phyloP scores from a whole-genome alignment of 2,113 vertebrate species.

The Ciconia boyciana region DNA sequence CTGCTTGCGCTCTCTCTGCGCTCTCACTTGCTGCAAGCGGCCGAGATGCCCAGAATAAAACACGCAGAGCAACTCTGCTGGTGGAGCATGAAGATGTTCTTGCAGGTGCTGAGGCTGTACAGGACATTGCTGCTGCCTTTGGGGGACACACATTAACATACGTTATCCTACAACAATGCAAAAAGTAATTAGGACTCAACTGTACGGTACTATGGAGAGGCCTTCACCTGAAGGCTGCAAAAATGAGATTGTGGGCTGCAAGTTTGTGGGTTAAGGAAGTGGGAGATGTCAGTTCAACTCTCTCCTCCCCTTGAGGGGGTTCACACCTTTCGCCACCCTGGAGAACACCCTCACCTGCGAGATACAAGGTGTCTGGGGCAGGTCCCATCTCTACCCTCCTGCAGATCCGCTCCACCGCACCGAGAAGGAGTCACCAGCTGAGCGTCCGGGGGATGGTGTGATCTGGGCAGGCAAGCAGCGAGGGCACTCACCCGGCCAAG shows the following conservation, averaged over 20 bases:
- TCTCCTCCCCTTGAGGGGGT: neutral
- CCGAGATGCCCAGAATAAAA: neutral
- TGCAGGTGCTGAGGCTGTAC: neutral
- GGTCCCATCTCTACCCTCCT: neutral
- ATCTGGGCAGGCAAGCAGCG: fast-evolving
- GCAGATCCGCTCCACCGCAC: fast-evolving
- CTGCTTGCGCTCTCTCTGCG: neutral
- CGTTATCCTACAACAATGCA: neutral
- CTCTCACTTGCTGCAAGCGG: neutral
- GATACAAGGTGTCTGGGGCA: neutral
- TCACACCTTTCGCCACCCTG: neutral
- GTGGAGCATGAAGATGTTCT: neutral
- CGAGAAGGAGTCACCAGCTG: fast-evolving
- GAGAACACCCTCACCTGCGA: neutral
- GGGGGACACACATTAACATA: fast-evolving
- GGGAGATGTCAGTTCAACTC: neutral
- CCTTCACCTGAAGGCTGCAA: neutral
- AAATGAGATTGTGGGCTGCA: neutral
- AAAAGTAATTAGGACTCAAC: neutral
- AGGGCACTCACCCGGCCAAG: neutral
- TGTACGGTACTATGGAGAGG: fast-evolving
- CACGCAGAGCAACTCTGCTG: neutral
- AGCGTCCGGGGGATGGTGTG: fast-evolving
- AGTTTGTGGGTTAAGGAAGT: neutral
- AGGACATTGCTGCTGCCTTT: neutral